Base-by-base conservation (phyloP, 2,113 vertebrate genomes). In the Perccottus glenii region DNA sequence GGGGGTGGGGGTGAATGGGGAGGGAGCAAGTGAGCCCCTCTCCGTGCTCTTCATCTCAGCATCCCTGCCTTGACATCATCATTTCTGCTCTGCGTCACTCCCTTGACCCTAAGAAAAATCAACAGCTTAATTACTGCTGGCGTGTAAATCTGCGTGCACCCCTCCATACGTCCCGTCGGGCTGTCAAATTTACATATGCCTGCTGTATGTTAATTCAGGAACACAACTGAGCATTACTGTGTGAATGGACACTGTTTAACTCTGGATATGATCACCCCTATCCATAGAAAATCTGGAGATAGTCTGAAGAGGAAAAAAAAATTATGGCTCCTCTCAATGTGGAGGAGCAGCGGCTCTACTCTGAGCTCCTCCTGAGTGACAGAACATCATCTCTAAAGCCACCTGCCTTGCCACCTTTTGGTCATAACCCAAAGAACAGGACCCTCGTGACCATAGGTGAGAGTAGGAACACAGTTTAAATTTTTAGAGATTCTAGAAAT, bases 61-160 rank as follows among this genome's bases (percentile, higher is more conserved):
- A 85, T 88, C 82, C 83, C 81, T 78, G 81, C 67, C 79, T 64
- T 84, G 78, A 75, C 82, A 81, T 87, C 84, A 85, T 87, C 77
- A 66, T 83, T 84, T 76, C 75, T 74, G 63, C 68, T 70, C 73
- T 15, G 79, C 84, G 70, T 86, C 84, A 83, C 75, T 85, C 77
- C 78, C 67, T 67, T 88, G 84, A 85, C 85, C 88, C 75, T 60
- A 60, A 75, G 83, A 81, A 70, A 85, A 78, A 85, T 85, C 80
- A 70, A 83, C 81, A 61, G 73, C 77, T 81, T 87, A 83, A 86
- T 89, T 88, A 87, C 85, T 73, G 67, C 33, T 63, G 7, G 61
- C 35, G 66, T 60, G 73, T 65, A 74, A 80, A 81, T 79, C 70
- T 78, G 66, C 56, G 52, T 61, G 62, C 60, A 55, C 52, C 71